Evolutionary conservation across 2,888 invertebrate species (phyloP).

Genomic region (Heliconius sara): DNA sequence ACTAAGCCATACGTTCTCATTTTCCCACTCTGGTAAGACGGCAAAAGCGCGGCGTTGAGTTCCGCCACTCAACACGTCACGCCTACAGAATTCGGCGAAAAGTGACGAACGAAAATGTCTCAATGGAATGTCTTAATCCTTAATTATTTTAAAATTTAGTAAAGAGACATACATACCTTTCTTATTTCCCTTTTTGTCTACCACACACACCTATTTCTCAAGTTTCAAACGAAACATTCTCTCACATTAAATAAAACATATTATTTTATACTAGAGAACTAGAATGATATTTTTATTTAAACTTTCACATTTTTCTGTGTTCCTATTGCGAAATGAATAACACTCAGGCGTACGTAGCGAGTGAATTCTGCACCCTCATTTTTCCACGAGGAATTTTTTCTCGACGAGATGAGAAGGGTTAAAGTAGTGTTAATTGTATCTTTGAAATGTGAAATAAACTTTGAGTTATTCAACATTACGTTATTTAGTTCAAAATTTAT

Average conservation of each 20-base stretch:
- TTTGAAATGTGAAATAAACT: conserved; percentile 1
- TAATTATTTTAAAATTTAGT: no score
- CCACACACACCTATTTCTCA: not conserved
- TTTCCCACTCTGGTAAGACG: no score
- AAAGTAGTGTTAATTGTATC: conserved; percentile 31
- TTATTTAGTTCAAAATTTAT: not conserved
- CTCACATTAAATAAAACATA: not conserved
- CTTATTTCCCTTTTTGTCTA: no score
- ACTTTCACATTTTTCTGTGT: conserved; percentile 32
- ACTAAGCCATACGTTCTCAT: no score
- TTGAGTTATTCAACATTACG: conserved; percentile 1
- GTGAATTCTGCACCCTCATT: conserved; percentile 42
- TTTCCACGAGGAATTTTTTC: conserved; percentile 38
- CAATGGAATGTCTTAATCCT: no score
- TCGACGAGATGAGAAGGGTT: conserved; percentile 26
- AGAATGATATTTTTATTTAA: conserved; percentile 9
- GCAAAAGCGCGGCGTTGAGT: no score
- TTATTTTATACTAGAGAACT: not conserved
- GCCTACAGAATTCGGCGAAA: no score
- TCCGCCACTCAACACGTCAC: no score
- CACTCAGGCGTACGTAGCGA: conserved; percentile 26
- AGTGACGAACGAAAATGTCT: no score
- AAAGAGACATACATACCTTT: no score
- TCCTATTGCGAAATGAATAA: conserved; percentile 39
- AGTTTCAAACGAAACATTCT: not conserved